Evolutionary conservation across 2,797 vertebrate genomes (phyloP), one percentile per base, ranked within the genome.

Genomic region (Fistularia tabacaria): DNA sequence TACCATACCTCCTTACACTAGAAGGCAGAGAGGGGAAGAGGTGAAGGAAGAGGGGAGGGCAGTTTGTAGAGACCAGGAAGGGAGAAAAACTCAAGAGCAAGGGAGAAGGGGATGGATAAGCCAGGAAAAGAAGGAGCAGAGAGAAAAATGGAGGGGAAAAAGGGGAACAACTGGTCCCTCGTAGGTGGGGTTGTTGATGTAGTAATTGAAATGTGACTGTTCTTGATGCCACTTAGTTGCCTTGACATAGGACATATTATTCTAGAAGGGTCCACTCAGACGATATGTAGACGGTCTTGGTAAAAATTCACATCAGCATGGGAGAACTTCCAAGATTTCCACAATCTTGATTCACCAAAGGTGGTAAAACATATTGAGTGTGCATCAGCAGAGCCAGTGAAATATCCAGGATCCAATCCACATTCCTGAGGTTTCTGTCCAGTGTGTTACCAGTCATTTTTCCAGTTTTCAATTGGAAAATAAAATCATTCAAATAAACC

Each of bases 1-100:
- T 92, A 93, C 86, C 82, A 79, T 83, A 88, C 69, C 85, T 79
- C 62, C 79, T 70, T 38, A 71, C 9, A 66, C 73, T 64, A 57
- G 53, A 51, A 51, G 71, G 47, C 1, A 64, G 62, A 61, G 65
- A 63, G 13, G 10, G 36, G 36, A 38, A 51, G 41, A 44, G 54
- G n/a, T 36, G 54, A 51, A 0, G 10, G 11, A 48, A 39, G 6
- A 36, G 25, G 45, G 13, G 47, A 36, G 12, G 51, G 46, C 25
- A 25, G 25, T 25, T 25, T 25, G 2, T 25, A 5, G 25, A 25
- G 25, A 25, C 25, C 25, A 25, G 25, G 25, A 25, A 25, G 59
- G 36, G 40, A 43, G 61, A 61, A 42, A 64, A 46, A 50, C 0
- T 52, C 15, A 70, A 54, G 43, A 66, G 60, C 3, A 25, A 15